A percentile compares a stretch with the other conserved stretches of the same genome.
These are phyloP conservation scores for Melanotaenia parkinsoni DNA, from an alignment of 2,797 vertebrate genomes.

Conservation along the genomic window DNA sequence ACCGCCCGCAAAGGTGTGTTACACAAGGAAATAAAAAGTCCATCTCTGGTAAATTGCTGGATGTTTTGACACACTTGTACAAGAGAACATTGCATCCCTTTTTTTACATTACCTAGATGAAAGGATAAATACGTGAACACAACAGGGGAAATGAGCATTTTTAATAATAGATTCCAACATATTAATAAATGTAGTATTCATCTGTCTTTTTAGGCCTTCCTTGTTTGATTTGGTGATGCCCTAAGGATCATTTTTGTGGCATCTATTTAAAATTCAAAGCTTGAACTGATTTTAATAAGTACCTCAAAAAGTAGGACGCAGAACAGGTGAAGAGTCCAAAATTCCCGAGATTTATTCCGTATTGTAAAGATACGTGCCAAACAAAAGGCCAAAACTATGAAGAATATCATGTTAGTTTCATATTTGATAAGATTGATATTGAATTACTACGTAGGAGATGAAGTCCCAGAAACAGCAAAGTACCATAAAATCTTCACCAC, in stretches of 20 bases:
- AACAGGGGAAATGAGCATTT: not conserved
- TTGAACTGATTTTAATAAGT: not conserved
- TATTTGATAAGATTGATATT: not conserved
- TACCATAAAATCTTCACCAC: not conserved
- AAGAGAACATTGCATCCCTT: not conserved
- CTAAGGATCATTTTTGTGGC: conserved; percentile 4
- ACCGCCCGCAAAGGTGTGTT: conserved; percentile 91
- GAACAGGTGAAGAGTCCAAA: not conserved
- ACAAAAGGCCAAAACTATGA: not conserved
- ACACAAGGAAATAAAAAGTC: not conserved
- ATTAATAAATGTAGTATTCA: not conserved
- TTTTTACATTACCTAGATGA: not conserved
- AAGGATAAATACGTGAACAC: not conserved
- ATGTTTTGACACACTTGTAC: not conserved
- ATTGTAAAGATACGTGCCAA: not conserved
- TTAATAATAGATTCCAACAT: not conserved
- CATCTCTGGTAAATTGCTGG: not conserved
- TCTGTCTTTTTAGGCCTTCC: conserved; percentile 1
- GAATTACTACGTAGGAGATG: not conserved
- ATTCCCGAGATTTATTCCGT: not conserved
- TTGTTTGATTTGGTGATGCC: conserved; percentile 4
- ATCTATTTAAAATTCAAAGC: not conserved
- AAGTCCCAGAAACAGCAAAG: not conserved
- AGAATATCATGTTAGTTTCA: not conserved
- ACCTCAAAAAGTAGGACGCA: not conserved